Conservation (phyloP, 2,888 invertebrate species). For the Drosophila kanekoi region DNA sequence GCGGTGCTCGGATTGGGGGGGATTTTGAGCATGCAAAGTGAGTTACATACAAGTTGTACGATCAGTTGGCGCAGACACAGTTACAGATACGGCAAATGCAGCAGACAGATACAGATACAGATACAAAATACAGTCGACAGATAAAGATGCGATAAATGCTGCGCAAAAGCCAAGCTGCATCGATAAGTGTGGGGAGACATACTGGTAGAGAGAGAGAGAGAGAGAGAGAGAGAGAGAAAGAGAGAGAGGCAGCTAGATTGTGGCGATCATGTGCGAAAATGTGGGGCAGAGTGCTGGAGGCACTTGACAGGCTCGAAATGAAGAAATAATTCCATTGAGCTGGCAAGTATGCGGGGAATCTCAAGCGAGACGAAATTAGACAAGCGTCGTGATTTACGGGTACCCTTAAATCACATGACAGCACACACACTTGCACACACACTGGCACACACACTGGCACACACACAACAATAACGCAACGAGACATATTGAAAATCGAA, state of each 20-base stretch:
- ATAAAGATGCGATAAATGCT: slow-evolving; percentile 42
- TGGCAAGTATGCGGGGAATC: slow-evolving; percentile 83
- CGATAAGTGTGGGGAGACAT: slow-evolving; percentile 53
- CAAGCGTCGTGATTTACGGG: slow-evolving; percentile 85
- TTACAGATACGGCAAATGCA: background rate
- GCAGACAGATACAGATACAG: slow-evolving; percentile 13
- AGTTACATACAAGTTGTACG: slow-evolving; percentile 24
- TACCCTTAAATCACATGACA: slow-evolving; percentile 82
- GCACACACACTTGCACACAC: slow-evolving; percentile 37
- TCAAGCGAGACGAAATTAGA: slow-evolving; percentile 83
- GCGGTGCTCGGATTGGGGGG: background rate
- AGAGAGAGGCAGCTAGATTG: slow-evolving; percentile 15
- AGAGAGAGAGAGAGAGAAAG: slow-evolving; percentile 20
- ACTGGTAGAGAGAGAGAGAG: background rate
- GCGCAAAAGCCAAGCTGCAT: slow-evolving; percentile 38
- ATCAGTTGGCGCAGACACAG: slow-evolving; percentile 17
- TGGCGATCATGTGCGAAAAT: slow-evolving; percentile 53
- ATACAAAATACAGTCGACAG: slow-evolving; percentile 28
- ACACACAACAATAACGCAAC: background rate
- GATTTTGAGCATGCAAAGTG: slow-evolving; percentile 30
- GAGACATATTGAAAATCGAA: slow-evolving; percentile 69
- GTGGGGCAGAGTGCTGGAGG: slow-evolving; percentile 61
- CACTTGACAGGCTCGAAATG: slow-evolving; percentile 70
- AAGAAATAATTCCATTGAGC: slow-evolving; percentile 82
- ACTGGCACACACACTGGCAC: slow-evolving; percentile 4